Conservation (phyloP, 2,888 invertebrate genomes). For the Blomia tropicalis region DNA sequence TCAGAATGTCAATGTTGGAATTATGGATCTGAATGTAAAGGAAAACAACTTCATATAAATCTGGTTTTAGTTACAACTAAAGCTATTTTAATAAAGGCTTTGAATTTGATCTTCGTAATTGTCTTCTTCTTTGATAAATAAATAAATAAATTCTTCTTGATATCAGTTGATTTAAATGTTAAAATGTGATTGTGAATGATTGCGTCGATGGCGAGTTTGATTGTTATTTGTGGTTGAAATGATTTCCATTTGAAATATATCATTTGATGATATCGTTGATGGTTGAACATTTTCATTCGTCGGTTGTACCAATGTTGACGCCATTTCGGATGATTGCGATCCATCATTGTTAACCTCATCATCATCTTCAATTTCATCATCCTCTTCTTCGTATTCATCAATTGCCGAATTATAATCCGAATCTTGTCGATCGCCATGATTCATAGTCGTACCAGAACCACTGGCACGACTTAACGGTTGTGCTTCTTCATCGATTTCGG, state of each 20-base stretch:
- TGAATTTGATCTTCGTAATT: too few relatives aligned
- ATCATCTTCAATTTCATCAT: neutral
- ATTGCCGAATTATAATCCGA: conserved; percentile 24
- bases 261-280: too few relatives aligned
- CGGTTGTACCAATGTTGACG: too few relatives aligned
- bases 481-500: conserved; percentile 19
- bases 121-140: too few relatives aligned
- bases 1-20: too few relatives aligned
- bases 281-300: too few relatives aligned
- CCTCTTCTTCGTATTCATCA: conserved; percentile 21
- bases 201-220: neutral
- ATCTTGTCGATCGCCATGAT: neutral
- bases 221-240: neutral
- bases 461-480: conserved; percentile 8
- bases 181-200: conserved; percentile 7
- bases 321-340: too few relatives aligned
- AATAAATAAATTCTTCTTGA: too few relatives aligned
- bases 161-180: neutral
- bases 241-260: neutral
- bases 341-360: neutral
- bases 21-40: too few relatives aligned
- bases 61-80: too few relatives aligned
- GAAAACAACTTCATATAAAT: too few relatives aligned
- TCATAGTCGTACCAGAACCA: neutral
- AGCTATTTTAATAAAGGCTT: too few relatives aligned